Evolutionary conservation across 2,888 invertebrate genomes (phyloP).

Genomic region (Phasia obesa): DNA sequence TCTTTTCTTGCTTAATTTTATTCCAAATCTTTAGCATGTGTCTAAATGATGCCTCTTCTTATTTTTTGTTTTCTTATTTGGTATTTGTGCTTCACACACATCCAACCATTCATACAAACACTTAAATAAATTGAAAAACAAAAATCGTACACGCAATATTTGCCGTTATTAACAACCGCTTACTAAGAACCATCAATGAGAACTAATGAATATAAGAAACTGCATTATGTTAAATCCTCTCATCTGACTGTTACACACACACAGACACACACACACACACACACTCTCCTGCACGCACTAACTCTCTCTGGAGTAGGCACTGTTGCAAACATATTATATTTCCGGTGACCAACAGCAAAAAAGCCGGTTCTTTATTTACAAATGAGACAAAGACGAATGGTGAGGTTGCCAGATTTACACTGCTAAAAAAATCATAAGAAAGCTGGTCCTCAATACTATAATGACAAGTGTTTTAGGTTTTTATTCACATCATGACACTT

Average conservation of each 20-base stretch:
- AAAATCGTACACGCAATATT: conserved; percentile 9
- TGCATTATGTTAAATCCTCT: conserved; percentile 66
- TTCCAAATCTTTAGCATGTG: conserved; percentile 4
- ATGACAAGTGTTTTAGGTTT: no score
- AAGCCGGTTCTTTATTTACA: conserved; percentile 50
- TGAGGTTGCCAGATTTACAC: conserved; percentile 19
- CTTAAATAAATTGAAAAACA: neutral
- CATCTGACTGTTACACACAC: neutral
- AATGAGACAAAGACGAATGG: conserved; percentile 2
- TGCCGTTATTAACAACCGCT: conserved; percentile 74
- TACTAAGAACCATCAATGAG: conserved; percentile 75
- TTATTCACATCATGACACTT: no score
- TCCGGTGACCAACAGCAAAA: conserved; percentile 19
- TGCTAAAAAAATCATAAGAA: no score
- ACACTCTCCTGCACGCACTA: no score
- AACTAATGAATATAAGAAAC: conserved; percentile 73
- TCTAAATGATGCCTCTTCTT: conserved; percentile 32
- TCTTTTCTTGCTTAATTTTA: neutral
- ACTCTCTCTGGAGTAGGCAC: no score
- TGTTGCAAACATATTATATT: no score
- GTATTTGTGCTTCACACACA: conserved; percentile 36
- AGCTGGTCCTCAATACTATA: no score
- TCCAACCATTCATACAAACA: conserved; percentile 15
- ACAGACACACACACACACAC: neutral
- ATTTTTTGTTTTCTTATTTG: conserved; percentile 3